These are phyloP conservation scores for Tamandua tetradactyla DNA, from an alignment of 2,797 vertebrate species.

Conservation along the genomic window DNA sequence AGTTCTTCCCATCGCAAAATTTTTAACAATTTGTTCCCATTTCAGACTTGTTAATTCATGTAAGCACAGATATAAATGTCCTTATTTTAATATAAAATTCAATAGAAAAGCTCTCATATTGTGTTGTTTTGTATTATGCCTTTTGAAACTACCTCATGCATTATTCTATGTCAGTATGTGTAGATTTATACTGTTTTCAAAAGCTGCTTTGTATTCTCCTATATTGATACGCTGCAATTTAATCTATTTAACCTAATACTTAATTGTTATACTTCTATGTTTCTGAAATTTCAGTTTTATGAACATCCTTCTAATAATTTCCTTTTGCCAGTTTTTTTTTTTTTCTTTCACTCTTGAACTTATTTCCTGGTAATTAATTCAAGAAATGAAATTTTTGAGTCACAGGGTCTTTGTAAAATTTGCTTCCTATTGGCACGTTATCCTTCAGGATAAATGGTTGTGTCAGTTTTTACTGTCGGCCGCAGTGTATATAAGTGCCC, in stretches of 20 bases:
- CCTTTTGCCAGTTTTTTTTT: neutral
- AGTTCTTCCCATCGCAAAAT: neutral
- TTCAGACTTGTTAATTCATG: neutral
- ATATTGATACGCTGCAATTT: neutral
- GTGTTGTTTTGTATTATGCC: neutral
- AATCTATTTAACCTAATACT: neutral
- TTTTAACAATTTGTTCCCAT: neutral
- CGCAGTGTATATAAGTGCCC: neutral
- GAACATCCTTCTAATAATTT: neutral
- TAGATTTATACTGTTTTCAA: neutral
- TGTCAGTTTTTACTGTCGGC: neutral
- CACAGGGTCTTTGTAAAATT: neutral
- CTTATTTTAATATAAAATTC: slow-evolving; percentile 6
- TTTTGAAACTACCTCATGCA: neutral
- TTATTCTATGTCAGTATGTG: slow-evolving; percentile 20
- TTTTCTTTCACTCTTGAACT: neutral
- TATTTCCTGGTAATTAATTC: neutral
- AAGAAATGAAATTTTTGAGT: slow-evolving; percentile 29
- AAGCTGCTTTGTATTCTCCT: neutral
- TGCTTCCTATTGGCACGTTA: neutral
- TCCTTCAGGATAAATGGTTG: neutral
- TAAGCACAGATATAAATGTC: neutral
- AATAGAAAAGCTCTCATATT: neutral
- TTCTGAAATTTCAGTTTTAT: neutral
- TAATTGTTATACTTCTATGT: neutral